Evolutionary conservation across 2,797 vertebrate genomes (phyloP), one percentile per base, ranked within the genome.

Genomic region (Paedocypris micromegethes): DNA sequence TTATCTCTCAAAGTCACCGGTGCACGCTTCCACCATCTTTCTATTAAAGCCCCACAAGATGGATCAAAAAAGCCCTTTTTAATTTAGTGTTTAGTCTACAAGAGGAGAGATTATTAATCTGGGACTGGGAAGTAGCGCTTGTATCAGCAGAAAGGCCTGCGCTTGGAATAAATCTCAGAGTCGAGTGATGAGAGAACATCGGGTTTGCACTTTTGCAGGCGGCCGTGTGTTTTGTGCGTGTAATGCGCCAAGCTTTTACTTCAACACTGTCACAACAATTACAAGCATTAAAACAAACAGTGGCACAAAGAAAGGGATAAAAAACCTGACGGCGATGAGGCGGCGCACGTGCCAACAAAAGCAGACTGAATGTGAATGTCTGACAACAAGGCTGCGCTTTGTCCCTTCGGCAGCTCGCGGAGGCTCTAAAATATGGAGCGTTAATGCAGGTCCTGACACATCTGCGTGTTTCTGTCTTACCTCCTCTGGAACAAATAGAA

Each of bases 41-140:
- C 58, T 66, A 55, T 63, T 59, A 73, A 60, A 58, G 4, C 3
- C 2, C 51, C 58, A 57, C 63, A 50, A 75, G 72, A 77, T 55
- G 66, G 76, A 79, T 80, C 74, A 82, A 75, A 80, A 86, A 86
- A 88, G 86, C 83, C 83, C 83, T 83, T 73, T 88, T 88, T 88
- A 87, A 88, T 90, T 90, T 88, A 86, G 85, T 90, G 88, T 91
- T 91, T 90, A 89, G 89, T 90, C 88, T 89, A 86, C 84, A 85
- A 83, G 83, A 88, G 86, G 82, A 75, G 72, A 86, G 88, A 89
- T 89, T 90, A 90, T 84, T 86, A 81, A 83, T 82, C 78, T 78
- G 42, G 41, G 77, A 81, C 81, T 77, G 68, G 63, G 74, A 72
- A 75, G 78, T 80, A 85, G 77, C 73, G 82, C 82, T 75, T 72